Evolutionary conservation across 1,140 invertebrate genomes (phyloP).

Genomic region (Euura saliciscinereae): DNA sequence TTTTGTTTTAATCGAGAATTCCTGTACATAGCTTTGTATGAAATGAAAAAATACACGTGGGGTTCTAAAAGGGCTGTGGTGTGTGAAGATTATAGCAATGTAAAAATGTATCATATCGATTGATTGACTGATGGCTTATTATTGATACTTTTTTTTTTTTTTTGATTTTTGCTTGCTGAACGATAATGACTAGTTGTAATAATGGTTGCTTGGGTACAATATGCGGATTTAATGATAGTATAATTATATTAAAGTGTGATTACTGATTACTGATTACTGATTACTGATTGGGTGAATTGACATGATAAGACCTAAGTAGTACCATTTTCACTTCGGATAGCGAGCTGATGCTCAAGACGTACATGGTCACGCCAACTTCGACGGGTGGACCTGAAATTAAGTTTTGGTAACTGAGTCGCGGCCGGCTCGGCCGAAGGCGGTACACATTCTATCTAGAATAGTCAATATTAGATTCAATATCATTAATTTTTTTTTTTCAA

Average conservation of each 20-base stretch:
- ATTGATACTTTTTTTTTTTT: too few species aligned
- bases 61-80: too few species aligned
- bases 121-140: too few species aligned
- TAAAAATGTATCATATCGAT: too few species aligned
- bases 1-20: not conserved
- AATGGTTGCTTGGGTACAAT: not conserved
- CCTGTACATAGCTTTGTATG: not conserved
- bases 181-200: too few species aligned
- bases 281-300: constrained; percentile 24
- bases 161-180: too few species aligned
- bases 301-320: constrained; percentile 68
- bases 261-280: not conserved
- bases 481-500: too few species aligned
- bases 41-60: not conserved
- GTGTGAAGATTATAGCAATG: too few species aligned
- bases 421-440: constrained; percentile 43
- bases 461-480: not conserved
- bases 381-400: constrained; percentile 89
- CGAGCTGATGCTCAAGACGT: constrained; percentile 98
- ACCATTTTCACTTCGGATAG: constrained; percentile 99
- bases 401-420: constrained; percentile 58
- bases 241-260: not conserved
- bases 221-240: not conserved
- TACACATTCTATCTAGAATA: not conserved
- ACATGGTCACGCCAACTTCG: constrained; percentile 96